These are phyloP conservation scores for Panagrolaimus sp. DNA, from an alignment of 1,140 invertebrate species.

Conservation along the genomic window DNA sequence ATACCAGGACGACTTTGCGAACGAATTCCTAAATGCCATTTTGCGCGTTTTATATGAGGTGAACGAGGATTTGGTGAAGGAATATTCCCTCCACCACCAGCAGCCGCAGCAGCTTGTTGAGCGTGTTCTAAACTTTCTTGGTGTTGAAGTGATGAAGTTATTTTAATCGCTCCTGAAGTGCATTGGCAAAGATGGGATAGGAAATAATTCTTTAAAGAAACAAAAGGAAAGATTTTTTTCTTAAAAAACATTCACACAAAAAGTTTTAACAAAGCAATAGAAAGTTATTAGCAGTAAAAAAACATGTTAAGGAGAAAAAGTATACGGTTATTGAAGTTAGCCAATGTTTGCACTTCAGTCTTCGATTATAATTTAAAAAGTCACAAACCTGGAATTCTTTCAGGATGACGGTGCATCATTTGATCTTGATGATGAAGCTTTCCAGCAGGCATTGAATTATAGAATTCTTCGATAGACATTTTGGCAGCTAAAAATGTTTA, in stretches of 20 bases:
- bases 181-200: no score
- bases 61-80: slow-evolving; percentile 34
- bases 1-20: slow-evolving; percentile 78
- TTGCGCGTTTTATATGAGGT: slow-evolving; percentile 81
- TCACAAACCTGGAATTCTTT: slow-evolving; percentile 77
- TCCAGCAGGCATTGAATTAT: slow-evolving; percentile 48
- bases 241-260: no score
- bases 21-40: slow-evolving; percentile 95
- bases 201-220: no score
- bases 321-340: no score
- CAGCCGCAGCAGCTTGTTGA: slow-evolving; percentile 1
- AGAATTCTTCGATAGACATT: slow-evolving; percentile 56
- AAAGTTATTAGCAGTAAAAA: no score
- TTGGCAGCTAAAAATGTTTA: slow-evolving; percentile 50
- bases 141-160: slow-evolving; percentile 59
- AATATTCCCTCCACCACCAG: neutral
- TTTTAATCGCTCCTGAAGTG: slow-evolving; percentile 42
- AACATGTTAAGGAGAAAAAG: no score
- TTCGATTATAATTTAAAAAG: slow-evolving; percentile 7
- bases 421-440: slow-evolving; percentile 50
- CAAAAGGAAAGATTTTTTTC: no score
- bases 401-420: slow-evolving; percentile 74
- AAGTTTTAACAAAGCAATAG: no score
- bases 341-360: no score
- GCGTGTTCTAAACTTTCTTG: slow-evolving; percentile 12